A percentile compares a stretch with the other conserved stretches of the same genome.
Evolutionary conservation across 2,797 vertebrate genomes (phyloP).

Genomic region (Mus spretus): DNA sequence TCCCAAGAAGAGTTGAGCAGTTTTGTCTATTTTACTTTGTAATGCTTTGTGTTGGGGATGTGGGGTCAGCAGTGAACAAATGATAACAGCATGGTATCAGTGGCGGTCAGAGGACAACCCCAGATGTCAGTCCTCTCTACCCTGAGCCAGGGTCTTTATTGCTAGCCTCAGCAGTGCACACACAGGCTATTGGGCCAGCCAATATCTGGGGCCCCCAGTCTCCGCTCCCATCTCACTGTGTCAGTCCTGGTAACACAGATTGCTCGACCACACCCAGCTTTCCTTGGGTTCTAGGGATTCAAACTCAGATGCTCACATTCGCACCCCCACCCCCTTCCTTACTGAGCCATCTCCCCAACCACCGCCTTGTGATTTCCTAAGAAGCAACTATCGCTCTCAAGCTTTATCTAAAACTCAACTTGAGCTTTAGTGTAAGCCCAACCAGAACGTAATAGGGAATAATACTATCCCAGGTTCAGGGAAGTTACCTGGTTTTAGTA

Average conservation of each 20-base stretch:
- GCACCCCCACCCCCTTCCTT: no score
- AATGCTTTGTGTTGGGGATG: background rate
- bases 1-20: conserved; percentile 29
- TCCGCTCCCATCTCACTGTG: background rate
- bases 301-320: background rate
- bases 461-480: background rate
- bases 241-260: background rate
- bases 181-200: background rate
- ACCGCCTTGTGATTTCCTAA: conserved; percentile 30
- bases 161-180: no score
- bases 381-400: conserved; percentile 30
- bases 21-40: conserved; percentile 33
- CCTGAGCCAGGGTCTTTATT: background rate
- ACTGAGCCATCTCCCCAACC: background rate
- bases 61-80: background rate
- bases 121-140: background rate
- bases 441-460: conserved; percentile 16
- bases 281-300: background rate
- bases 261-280: background rate
- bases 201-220: background rate
- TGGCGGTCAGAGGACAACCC: background rate
- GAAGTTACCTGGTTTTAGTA: conserved; percentile 53
- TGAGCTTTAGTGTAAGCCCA: conserved; percentile 17
- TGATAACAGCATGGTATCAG: background rate
- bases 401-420: background rate